These are phyloP conservation scores for Chionomys nivalis DNA, from an alignment of 2,113 vertebrate species.

Conservation along the genomic window DNA sequence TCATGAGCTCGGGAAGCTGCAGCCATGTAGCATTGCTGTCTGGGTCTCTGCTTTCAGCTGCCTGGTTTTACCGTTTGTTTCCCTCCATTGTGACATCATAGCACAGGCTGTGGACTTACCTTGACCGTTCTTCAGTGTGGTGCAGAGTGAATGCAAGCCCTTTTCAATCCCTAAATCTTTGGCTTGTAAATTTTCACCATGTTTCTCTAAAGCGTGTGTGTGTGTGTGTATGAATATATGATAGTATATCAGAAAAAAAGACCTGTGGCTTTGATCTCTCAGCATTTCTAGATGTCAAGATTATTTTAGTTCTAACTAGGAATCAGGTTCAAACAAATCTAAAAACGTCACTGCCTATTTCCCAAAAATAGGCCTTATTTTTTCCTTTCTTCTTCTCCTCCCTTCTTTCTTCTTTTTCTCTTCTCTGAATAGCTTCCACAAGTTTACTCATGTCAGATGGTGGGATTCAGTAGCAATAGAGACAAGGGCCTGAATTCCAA, in stretches of 20 bases:
- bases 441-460: not conserved
- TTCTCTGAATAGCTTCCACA: not conserved
- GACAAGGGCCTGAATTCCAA: not conserved
- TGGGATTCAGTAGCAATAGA: not conserved
- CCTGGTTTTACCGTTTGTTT: slow-evolving; percentile 51
- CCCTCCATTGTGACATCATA: slow-evolving; percentile 64
- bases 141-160: not conserved
- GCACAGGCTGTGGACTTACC: slow-evolving; percentile 64
- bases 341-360: not conserved
- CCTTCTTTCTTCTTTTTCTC: too few species aligned
- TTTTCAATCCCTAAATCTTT: slow-evolving; percentile 2
- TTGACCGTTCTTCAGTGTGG: slow-evolving; percentile 49
- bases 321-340: slow-evolving; percentile 18
- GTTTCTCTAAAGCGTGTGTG: not conserved
- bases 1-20: slow-evolving; percentile 68
- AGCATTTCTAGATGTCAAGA: not conserved
- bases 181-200: not conserved
- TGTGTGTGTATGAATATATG: too few species aligned
- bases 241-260: slow-evolving; percentile 3
- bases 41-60: slow-evolving; percentile 24
- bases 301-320: slow-evolving; percentile 29
- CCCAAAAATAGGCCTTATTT: not conserved
- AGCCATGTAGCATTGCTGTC: not conserved
- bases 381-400: not conserved
- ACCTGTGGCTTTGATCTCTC: not conserved